Conservation (phyloP, 2,797 vertebrate genomes). For the Alauda arvensis region DNA sequence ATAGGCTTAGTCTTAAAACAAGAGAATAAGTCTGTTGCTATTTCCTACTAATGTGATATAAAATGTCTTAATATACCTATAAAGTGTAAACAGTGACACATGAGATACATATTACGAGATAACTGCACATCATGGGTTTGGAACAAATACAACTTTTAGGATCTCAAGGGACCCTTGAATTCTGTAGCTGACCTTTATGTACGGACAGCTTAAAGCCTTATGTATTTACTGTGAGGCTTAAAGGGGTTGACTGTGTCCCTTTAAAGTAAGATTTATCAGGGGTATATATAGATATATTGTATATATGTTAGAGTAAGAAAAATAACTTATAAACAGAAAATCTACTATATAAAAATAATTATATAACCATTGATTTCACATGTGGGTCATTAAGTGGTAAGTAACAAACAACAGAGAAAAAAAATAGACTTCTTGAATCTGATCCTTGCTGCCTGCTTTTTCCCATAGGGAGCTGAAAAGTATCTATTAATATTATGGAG, state of each 20-base stretch:
- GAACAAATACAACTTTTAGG: conserved; percentile 39
- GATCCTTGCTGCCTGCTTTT: conserved; percentile 72
- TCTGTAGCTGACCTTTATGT: conserved; percentile 44
- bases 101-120: conserved; percentile 45
- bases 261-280: conserved; percentile 75
- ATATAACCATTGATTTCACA: conserved; percentile 72
- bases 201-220: conserved; percentile 53
- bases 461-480: conserved; percentile 60
- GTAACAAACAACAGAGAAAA: conserved; percentile 60
- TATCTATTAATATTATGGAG: conserved; percentile 52
- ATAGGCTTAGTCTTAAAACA: conserved; percentile 3
- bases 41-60: conserved; percentile 69
- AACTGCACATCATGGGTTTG: conserved; percentile 55
- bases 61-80: conserved; percentile 49
- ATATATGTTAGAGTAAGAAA: conserved; percentile 77
- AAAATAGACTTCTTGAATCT: conserved; percentile 66
- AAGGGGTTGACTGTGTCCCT: conserved; percentile 67
- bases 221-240: conserved; percentile 61
- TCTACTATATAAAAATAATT: conserved; percentile 75
- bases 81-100: conserved; percentile 52
- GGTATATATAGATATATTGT: conserved; percentile 79
- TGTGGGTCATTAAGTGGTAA: conserved; percentile 72
- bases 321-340: conserved; percentile 78
- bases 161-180: conserved; percentile 51
- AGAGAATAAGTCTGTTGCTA: neutral